These are phyloP conservation scores for Ibidorhyncha struthersii DNA, from an alignment of 2,113 vertebrate species.

Conservation along the genomic window DNA sequence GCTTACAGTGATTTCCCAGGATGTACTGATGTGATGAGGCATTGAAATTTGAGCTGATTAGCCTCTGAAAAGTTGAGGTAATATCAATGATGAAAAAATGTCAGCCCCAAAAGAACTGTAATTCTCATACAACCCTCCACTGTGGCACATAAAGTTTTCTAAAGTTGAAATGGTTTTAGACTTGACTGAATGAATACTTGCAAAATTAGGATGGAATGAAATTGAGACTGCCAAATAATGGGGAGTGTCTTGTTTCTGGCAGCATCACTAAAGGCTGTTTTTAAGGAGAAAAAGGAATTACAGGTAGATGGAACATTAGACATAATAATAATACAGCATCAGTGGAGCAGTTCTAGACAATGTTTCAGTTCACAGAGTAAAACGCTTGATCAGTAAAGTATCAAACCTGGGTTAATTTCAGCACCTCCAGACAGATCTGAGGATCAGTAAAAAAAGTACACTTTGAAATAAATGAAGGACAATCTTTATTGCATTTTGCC, in stretches of 20 bases:
- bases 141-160: neutral
- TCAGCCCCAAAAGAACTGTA: neutral
- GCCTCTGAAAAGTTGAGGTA: neutral
- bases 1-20: neutral
- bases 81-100: neutral
- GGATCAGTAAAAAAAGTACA: neutral
- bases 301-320: neutral
- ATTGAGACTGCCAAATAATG: neutral
- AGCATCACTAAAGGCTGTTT: neutral
- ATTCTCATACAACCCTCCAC: neutral
- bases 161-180: neutral
- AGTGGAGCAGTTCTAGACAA: neutral
- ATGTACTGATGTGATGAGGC: neutral
- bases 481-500: neutral
- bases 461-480: neutral
- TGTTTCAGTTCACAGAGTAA: neutral
- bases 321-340: neutral
- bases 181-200: neutral
- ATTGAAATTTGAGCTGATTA: neutral
- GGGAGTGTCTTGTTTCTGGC: neutral
- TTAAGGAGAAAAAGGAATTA: neutral
- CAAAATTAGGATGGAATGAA: neutral
- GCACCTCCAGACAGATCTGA: neutral
- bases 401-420: neutral
- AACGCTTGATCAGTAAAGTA: neutral